Evolutionary conservation across 2,888 invertebrate genomes (phyloP).

Genomic region (Bugula neritina): DNA sequence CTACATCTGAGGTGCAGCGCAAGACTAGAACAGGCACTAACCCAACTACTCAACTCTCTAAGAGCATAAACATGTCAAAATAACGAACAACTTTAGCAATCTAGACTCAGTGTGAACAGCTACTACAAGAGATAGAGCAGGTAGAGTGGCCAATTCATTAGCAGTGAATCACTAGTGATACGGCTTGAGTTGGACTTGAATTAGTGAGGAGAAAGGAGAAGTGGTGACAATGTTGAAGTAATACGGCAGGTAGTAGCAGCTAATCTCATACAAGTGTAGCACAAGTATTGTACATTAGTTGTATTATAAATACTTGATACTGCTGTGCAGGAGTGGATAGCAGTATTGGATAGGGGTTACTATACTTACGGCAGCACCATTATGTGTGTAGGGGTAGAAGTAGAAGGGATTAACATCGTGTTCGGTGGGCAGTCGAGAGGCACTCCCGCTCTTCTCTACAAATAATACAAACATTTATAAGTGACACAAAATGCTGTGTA

Average conservation of each 20-base stretch:
- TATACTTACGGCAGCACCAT: slow-evolving; percentile 25
- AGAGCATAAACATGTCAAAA: slow-evolving; percentile 4
- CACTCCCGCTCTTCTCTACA: slow-evolving; percentile 14
- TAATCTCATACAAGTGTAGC: neutral
- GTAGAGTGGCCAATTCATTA: no score
- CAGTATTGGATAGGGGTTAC: neutral
- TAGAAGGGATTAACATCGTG: slow-evolving; percentile 20
- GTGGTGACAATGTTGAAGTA: no score
- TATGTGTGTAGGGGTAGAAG: slow-evolving; percentile 23
- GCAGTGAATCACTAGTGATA: no score
- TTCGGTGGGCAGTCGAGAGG: slow-evolving; percentile 10
- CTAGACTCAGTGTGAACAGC: no score
- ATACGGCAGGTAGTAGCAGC: neutral
- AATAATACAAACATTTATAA: slow-evolving; percentile 6
- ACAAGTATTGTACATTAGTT: neutral
- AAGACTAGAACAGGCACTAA: neutral
- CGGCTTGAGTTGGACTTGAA: no score
- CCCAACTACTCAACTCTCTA: neutral
- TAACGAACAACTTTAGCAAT: no score
- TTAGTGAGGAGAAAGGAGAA: no score
- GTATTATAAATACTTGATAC: neutral
- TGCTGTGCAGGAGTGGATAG: neutral
- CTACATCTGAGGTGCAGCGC: neutral
- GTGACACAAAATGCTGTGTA: no score
- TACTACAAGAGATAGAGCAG: no score